A percentile compares a stretch with the other conserved stretches of the same genome.
phyloP scores from a whole-genome alignment of 2,113 vertebrate species.

The Pseudorasbora parva region DNA sequence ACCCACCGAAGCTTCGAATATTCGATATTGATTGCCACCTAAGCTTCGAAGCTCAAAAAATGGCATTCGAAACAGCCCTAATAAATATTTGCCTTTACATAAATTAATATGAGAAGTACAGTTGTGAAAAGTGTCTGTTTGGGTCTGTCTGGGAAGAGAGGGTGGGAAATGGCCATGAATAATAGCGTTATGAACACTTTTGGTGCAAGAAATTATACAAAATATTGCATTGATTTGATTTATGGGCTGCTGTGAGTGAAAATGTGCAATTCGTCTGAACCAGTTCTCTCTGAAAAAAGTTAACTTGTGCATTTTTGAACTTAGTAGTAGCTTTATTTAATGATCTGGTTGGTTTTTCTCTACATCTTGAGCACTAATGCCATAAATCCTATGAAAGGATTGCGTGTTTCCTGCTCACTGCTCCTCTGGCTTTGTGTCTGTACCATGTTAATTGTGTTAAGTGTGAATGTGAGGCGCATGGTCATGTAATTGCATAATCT shows the following conservation, averaged over 20 bases:
- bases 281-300: background rate
- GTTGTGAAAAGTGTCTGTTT: too few relatives aligned
- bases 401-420: background rate
- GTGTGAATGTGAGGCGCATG: background rate
- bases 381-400: background rate
- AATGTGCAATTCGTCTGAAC: background rate
- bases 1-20: too few relatives aligned
- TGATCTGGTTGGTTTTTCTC: background rate
- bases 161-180: too few relatives aligned
- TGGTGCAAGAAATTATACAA: background rate
- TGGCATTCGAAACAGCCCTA: too few relatives aligned
- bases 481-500: background rate
- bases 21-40: too few relatives aligned
- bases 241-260: too few relatives aligned
- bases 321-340: background rate
- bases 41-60: too few relatives aligned
- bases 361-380: background rate
- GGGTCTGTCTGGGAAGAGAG: too few relatives aligned
- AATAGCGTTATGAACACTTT: background rate
- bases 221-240: too few relatives aligned
- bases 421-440: background rate
- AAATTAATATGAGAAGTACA: too few relatives aligned
- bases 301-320: background rate
- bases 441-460: conserved; percentile 9
- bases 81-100: too few relatives aligned